Base-by-base conservation (phyloP, 1,140 invertebrate genomes). In the Metaphire vulgaris region DNA sequence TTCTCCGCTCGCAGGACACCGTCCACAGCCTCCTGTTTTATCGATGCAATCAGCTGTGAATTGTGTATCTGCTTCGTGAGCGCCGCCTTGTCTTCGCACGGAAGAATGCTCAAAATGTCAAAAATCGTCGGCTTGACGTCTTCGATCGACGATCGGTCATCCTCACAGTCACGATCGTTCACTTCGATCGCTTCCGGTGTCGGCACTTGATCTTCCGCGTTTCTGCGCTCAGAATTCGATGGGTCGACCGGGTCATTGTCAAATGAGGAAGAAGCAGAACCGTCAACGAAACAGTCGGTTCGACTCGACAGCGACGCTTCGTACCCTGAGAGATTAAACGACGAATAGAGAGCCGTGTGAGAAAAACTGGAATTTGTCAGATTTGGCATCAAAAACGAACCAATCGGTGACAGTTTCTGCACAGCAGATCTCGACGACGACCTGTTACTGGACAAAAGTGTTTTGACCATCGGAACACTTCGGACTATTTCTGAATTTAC, bases 401-500 rank as follows among this genome's bases (percentile, higher is more conserved):
- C 41, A 21, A 56, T 56, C 21, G 41, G 41, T 12, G 41, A 56
- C 41, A 56, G 41, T 56, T 56, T 6, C 41, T 56, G 41, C 6
- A 21, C 41, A 12, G 41, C 41, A 12, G 41, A 56, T 21, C 41
- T 56, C 21, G 41, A 21, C 21, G 41, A 56, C 21, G 41, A 56
- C 41, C 41, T 56, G 41, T 56, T 56, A 56, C 41, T 56, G 6
- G 41, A 56, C 41, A 56, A 21, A 21, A 56, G 41, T 12, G 41
- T 56, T 21, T 56, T 56, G 41, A 56, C 41, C 6, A 56, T 21
- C 21, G 41, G 41, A 6, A 56, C 21, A 21, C 65, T 29, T 69
- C 74, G 56, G 56, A 74, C 67, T 12, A 31, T 69, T 6, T 69
- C 67, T 12, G 67, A 28, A 26, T 69, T 69, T 26, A 28, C n/a